Evolutionary conservation across 2,113 vertebrate species (phyloP).

Genomic region (Halichoerus grypus): DNA sequence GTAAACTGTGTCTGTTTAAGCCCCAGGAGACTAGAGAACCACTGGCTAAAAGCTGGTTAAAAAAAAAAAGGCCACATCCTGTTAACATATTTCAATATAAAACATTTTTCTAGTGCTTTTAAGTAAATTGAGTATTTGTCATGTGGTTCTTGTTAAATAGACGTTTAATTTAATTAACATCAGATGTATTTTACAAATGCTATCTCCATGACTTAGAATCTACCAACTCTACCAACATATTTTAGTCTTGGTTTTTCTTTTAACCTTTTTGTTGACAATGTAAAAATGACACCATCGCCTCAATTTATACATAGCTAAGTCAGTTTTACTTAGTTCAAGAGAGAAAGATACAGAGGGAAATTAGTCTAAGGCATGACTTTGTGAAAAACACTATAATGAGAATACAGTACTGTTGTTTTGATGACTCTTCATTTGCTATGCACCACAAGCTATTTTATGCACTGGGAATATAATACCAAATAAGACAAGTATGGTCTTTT

Average conservation of each 20-base stretch:
- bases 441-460: background rate
- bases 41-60: background rate
- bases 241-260: slow-evolving; percentile 8
- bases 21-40: background rate
- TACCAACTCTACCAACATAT: background rate
- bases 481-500: background rate
- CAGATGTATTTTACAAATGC: background rate
- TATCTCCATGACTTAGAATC: background rate
- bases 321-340: background rate
- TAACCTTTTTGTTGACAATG: background rate
- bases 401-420: background rate
- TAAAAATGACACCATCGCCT: slow-evolving; percentile 3
- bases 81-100: background rate
- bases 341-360: background rate
- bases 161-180: background rate
- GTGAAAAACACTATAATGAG: background rate
- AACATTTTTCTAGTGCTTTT: background rate
- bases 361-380: background rate
- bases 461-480: background rate
- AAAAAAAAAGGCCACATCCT: background rate
- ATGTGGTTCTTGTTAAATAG: background rate
- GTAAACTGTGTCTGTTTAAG: slow-evolving; percentile 45
- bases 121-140: slow-evolving; percentile 4
- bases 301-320: background rate
- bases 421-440: background rate